Evolutionary conservation across 1,140 invertebrate genomes (phyloP).

Genomic region (Calosoma granatense): DNA sequence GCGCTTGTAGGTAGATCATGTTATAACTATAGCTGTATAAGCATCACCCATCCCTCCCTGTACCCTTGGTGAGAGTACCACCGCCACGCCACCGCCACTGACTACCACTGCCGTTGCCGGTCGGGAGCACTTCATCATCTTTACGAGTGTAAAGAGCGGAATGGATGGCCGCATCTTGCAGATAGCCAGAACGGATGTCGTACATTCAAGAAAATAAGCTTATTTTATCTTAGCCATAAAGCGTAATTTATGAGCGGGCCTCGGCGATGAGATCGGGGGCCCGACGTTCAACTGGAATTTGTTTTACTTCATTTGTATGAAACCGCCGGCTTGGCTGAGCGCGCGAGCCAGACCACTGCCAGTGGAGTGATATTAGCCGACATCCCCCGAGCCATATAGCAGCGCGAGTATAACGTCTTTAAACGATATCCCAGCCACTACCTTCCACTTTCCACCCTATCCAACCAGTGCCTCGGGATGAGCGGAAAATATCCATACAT

Average conservation of each 20-base stretch:
- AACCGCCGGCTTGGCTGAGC: slow-evolving; percentile 16
- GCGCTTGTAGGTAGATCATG: too few relatives aligned
- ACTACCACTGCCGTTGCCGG: background rate
- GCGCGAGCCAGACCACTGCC: background rate
- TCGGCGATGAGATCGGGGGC: background rate
- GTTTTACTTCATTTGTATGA: slow-evolving; percentile 28
- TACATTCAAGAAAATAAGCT: slow-evolving; percentile 33
- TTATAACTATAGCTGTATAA: too few relatives aligned
- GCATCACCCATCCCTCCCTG: background rate
- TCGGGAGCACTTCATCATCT: slow-evolving; percentile 22
- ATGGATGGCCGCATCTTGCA: slow-evolving; percentile 28
- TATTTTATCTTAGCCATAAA: slow-evolving; percentile 32
- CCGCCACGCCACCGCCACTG: background rate
- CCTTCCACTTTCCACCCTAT: slow-evolving; percentile 13
- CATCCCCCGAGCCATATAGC: slow-evolving; percentile 1
- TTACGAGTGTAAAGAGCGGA: slow-evolving; percentile 24
- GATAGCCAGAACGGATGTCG: slow-evolving; percentile 32
- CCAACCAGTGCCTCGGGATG: background rate
- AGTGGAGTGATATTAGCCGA: background rate
- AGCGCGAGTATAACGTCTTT: slow-evolving; percentile 9
- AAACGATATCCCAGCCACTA: slow-evolving; percentile 13
- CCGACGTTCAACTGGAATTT: slow-evolving; percentile 17
- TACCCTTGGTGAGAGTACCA: background rate
- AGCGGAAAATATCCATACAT: slow-evolving; percentile 2
- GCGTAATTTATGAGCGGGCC: slow-evolving; percentile 26